Conservation (phyloP, 2,113 vertebrate genomes). For the Microtus richardsoni region DNA sequence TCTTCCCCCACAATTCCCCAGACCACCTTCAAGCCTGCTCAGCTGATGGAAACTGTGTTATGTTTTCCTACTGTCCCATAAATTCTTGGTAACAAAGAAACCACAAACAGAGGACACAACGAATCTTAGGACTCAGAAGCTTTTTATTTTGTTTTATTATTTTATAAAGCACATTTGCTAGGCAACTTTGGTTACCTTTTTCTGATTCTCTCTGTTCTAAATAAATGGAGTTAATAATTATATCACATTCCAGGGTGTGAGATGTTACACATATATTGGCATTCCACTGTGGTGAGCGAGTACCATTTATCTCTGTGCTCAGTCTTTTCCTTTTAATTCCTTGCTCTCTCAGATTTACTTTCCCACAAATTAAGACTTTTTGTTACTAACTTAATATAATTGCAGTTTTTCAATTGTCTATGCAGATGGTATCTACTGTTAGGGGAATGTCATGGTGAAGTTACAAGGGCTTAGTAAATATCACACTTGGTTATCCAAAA, state of each 20-base stretch:
- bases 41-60: background rate
- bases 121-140: background rate
- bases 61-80: background rate
- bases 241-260: constrained; percentile 51
- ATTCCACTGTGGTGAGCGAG: constrained; percentile 49
- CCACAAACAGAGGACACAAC: background rate
- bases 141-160: constrained; percentile 20
- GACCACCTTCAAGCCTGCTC: background rate
- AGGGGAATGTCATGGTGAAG: background rate
- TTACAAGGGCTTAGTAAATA: constrained; percentile 36
- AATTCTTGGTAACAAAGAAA: constrained; percentile 4
- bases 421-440: background rate
- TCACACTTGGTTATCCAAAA: background rate
- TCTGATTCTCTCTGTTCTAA: constrained; percentile 57
- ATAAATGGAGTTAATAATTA: constrained; percentile 51
- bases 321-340: constrained; percentile 34
- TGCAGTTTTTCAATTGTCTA: constrained; percentile 19
- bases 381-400: constrained; percentile 15
- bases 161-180: constrained; percentile 52
- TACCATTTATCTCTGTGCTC: background rate
- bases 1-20: background rate
- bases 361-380: constrained; percentile 24
- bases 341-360: constrained; percentile 49
- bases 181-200: constrained; percentile 31
- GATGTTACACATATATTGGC: constrained; percentile 63